These are phyloP conservation scores for Hedya salicella DNA, from an alignment of 2,888 invertebrate species.

Conservation along the genomic window DNA sequence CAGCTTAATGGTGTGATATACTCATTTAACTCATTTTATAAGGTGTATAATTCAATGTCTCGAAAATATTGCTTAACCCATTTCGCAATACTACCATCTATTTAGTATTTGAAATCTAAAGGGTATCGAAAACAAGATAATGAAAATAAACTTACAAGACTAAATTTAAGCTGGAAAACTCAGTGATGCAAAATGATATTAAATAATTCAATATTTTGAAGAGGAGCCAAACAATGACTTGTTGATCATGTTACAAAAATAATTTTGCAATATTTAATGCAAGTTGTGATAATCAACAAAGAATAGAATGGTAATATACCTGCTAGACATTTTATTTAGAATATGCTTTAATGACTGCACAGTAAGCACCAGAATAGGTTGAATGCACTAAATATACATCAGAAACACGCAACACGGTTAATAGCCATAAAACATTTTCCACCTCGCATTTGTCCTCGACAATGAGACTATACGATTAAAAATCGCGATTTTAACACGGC, in stretches of 20 bases:
- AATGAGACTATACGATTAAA: conserved; percentile 11
- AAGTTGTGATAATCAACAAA: conserved; percentile 8
- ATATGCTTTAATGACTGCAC: conserved; percentile 10
- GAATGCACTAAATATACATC: not conserved
- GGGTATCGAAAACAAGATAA: too few species aligned
- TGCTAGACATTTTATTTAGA: conserved; percentile 1
- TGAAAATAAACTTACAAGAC: too few species aligned
- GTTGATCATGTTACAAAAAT: not conserved
- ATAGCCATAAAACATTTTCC: conserved; percentile 24
- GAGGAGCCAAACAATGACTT: not conserved
- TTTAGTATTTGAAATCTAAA: too few species aligned
- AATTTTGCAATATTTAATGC: not conserved
- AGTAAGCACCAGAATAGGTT: conserved; percentile 24
- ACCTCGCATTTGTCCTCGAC: conserved; percentile 5
- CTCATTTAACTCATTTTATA: too few species aligned
- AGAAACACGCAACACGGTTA: conserved; percentile 12
- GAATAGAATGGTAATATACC: not conserved
- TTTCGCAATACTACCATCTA: too few species aligned
- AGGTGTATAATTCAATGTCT: too few species aligned
- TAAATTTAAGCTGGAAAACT: too few species aligned
- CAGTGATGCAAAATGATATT: not conserved
- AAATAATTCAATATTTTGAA: not conserved
- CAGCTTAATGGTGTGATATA: too few species aligned
- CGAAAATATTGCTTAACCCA: too few species aligned
- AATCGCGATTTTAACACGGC: not conserved